A percentile compares a stretch with the other conserved stretches of the same genome.
Evolutionary conservation across 2,797 vertebrate species (phyloP).

Genomic region (Oryzias sinensis): DNA sequence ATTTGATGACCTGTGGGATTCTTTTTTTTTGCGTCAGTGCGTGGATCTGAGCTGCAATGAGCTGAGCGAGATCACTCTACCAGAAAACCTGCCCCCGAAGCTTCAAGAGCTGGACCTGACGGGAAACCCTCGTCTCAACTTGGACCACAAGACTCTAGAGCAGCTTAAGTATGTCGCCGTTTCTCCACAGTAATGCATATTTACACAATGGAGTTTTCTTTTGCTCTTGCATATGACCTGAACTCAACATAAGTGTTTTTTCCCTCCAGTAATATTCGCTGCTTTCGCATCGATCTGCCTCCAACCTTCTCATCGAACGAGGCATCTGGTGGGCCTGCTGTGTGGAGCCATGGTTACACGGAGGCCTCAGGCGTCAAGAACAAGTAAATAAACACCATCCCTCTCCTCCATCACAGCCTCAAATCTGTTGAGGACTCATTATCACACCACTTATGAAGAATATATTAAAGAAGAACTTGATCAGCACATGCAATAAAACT

Average conservation of each 20-base stretch:
- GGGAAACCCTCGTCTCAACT: conserved; percentile 90
- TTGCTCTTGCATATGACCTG: too few relatives aligned
- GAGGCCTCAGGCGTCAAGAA: conserved; percentile 96
- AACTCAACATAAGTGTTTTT: conserved; percentile 13
- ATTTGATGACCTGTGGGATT: conserved; percentile 27
- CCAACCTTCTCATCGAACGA: conserved; percentile 84
- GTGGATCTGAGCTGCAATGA: conserved; percentile 98
- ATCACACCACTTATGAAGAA: conserved; percentile 29
- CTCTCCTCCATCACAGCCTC: conserved; percentile 16
- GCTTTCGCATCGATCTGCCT: conserved; percentile 94
- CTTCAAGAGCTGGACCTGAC: conserved; percentile 96
- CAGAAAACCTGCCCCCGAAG: conserved; percentile 94
- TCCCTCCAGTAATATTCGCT: conserved; percentile 90
- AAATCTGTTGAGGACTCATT: conserved; percentile 18
- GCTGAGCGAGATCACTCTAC: conserved; percentile 88
- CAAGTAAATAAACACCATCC: conserved; percentile 80
- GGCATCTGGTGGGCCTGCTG: conserved; percentile 87
- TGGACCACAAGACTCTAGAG: conserved; percentile 95
- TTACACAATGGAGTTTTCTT: too few relatives aligned
- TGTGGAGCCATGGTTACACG: conserved; percentile 97
- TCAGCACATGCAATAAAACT: conserved; percentile 18
- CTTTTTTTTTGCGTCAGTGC: conserved; percentile 73
- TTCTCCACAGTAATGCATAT: neutral
- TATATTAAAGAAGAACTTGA: conserved; percentile 6
- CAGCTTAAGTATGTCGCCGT: conserved; percentile 87